These are phyloP conservation scores for Petroica traversi DNA, from an alignment of 2,113 vertebrate species.

Conservation along the genomic window DNA sequence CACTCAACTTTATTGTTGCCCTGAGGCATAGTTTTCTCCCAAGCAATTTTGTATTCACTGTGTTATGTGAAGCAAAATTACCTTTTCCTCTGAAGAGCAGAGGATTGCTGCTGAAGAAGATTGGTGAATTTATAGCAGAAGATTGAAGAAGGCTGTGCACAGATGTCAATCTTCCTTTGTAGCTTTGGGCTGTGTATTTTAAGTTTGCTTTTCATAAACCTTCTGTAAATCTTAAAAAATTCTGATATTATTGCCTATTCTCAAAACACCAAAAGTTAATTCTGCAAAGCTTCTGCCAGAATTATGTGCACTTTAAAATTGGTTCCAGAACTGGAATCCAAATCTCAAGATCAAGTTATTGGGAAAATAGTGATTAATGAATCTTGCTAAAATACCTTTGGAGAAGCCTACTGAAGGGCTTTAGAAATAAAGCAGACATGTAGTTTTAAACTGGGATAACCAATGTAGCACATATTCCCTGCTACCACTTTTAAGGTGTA, in stretches of 20 bases:
- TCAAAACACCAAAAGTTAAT: neutral
- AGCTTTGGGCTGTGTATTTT: neutral
- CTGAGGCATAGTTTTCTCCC: neutral
- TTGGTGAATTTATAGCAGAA: neutral
- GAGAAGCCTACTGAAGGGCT: neutral
- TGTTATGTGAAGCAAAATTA: neutral
- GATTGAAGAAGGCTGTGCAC: neutral
- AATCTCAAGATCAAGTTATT: neutral
- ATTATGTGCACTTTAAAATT: neutral
- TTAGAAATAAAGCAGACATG: neutral
- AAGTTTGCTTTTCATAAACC: neutral
- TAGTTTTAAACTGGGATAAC: neutral
- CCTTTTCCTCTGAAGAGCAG: neutral
- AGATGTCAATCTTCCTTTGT: neutral
- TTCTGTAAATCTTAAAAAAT: neutral
- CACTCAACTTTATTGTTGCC: neutral
- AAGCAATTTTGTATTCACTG: neutral
- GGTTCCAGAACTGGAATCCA: neutral
- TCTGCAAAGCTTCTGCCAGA: neutral
- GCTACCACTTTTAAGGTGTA: neutral
- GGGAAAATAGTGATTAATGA: neutral
- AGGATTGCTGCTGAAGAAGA: neutral
- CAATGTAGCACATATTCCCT: neutral
- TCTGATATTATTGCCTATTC: neutral
- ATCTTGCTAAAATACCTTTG: neutral